Conservation (phyloP, 2,888 invertebrate genomes). For the Halictus ligatus region DNA sequence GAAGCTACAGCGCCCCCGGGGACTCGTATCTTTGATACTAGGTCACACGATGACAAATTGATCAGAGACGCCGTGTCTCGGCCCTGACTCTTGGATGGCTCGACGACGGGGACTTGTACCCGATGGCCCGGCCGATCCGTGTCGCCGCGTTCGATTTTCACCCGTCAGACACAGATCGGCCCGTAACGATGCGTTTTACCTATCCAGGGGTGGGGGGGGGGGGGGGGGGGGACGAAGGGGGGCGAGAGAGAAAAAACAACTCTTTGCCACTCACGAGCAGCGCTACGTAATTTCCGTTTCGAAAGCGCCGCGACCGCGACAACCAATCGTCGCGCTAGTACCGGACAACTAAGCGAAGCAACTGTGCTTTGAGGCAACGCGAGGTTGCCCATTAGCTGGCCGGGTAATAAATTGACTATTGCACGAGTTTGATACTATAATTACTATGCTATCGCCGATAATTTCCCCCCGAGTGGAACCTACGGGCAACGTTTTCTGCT, state of each 20-base stretch:
- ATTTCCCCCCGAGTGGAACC: not conserved
- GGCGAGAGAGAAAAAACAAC: too few relatives aligned
- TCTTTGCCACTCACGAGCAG: conserved; percentile 1
- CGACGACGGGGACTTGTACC: conserved; percentile 41
- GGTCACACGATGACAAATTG: conserved; percentile 74
- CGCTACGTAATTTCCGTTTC: conserved; percentile 28
- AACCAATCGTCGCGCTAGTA: not conserved
- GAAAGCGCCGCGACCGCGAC: not conserved
- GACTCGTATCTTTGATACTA: conserved; percentile 73
- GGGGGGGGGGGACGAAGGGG: too few relatives aligned
- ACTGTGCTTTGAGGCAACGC: not conserved
- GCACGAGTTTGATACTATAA: not conserved
- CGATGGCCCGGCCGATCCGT: conserved; percentile 17
- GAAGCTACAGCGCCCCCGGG: conserved; percentile 60
- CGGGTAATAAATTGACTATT: not conserved
- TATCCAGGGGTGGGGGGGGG: not conserved
- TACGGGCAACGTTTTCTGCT: not conserved
- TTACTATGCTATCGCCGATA: not conserved
- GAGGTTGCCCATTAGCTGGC: not conserved
- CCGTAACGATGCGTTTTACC: not conserved
- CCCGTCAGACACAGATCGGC: conserved; percentile 34
- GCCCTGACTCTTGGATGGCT: conserved; percentile 51
- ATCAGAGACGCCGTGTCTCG: conserved; percentile 66
- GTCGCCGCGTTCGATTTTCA: conserved; percentile 45
- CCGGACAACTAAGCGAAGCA: not conserved